Evolutionary conservation across 1,140 invertebrate genomes (phyloP), one percentile per base, ranked within the genome.

Genomic region (Atopsyche davidsoni): DNA sequence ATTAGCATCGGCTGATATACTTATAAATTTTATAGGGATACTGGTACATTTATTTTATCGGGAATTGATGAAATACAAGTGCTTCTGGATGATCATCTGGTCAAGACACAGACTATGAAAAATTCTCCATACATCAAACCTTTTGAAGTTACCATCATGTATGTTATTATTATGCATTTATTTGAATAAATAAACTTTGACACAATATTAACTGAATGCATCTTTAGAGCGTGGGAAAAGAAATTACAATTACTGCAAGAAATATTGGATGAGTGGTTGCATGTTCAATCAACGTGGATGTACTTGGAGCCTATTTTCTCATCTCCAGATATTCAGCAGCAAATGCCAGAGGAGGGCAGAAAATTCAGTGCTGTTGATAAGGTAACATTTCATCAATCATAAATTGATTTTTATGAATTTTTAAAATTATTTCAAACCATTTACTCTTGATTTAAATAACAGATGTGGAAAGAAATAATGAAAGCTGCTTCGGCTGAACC

Each of bases 221-320:
- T 53, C 60, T 49, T 46, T 45, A 87, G 84, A 45, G 77, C 79
- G 54, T 92, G 89, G 89, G 88, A 92, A 70, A 72, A 73, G 0
- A 89, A 85, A 59, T 64, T 93, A 1, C 75, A 85, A 50, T 62
- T 88, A 1, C 65, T 92, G 1, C 87, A 92, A 78, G 92, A 96
- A 64, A 94, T 97, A 58, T 71, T 98, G 55, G 94, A 98, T 67
- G 89, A 95, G 63, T 98, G 94, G 93, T 65, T 97, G 4, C 91
- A 92, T 64, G 94, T 98, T 13, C 94, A 98, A 72, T 79, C 85
- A 1, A 96, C 91, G 1, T 98, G 95, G 94, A 87, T 96, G 75
- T 97, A 98, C 68, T 73, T 99, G 56, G 95, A 98, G 65, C 95
- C 96, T 1, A 96, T 99, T 58, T 98, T 98, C 68, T 89, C 89